These are phyloP conservation scores for Acanthaster planci DNA, from an alignment of 35 echinoderm and acorn worm genomes.

Conservation along the genomic window DNA sequence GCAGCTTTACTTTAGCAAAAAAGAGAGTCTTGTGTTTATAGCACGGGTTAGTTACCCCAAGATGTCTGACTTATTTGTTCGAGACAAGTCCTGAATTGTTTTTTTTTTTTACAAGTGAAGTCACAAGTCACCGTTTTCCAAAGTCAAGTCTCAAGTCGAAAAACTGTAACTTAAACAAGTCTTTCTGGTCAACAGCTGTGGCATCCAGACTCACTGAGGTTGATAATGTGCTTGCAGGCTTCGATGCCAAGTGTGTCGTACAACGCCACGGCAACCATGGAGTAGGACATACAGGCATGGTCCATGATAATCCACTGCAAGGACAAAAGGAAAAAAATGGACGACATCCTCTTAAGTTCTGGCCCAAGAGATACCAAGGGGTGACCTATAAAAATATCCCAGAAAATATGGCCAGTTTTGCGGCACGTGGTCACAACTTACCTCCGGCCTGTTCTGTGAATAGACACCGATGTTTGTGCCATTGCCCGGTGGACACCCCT, in stretches of 20 bases:
- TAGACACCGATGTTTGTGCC: constrained; percentile 72
- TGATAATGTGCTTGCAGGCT: constrained; percentile 78
- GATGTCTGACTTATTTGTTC: too few species aligned
- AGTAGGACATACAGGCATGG: constrained; percentile 60
- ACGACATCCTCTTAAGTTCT: background rate
- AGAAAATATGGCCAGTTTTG: background rate
- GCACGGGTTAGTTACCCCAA: too few species aligned
- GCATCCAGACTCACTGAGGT: constrained; percentile 63
- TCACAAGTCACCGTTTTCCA: too few species aligned
- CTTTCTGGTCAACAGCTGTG: too few species aligned
- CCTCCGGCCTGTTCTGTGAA: constrained; percentile 81
- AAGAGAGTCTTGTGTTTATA: too few species aligned
- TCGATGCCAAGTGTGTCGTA: constrained; percentile 85
- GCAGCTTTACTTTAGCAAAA: too few species aligned
- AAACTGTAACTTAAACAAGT: too few species aligned
- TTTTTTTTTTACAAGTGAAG: too few species aligned
- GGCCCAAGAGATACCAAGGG: background rate
- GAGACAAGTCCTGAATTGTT: too few species aligned
- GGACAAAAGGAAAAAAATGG: background rate
- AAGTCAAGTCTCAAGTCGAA: too few species aligned
- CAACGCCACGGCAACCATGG: constrained; percentile 75
- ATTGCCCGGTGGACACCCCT: constrained; percentile 48
- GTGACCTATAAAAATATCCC: background rate
- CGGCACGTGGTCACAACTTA: too few species aligned
- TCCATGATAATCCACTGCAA: constrained; percentile 82